Evolutionary conservation across 2,797 vertebrate genomes (phyloP).

Genomic region (Lacerta agilis): DNA sequence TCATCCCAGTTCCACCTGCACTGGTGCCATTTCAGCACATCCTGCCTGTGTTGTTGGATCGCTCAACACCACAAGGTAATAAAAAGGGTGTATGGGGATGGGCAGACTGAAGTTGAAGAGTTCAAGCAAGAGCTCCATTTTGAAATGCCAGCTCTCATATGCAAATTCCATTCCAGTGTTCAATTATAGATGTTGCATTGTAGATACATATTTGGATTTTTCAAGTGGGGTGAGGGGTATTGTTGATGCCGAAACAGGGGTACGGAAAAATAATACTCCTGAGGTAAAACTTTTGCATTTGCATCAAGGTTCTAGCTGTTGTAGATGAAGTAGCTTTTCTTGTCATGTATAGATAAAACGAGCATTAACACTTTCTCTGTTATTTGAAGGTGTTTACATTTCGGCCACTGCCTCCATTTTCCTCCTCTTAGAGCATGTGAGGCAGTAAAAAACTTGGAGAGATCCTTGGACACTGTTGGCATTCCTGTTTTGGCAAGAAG

Average conservation of each 20-base stretch:
- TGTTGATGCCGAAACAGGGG: not conserved
- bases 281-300: not conserved
- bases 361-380: conserved; percentile 39
- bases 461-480: conserved; percentile 38
- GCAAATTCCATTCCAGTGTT: not conserved
- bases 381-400: conserved; percentile 73
- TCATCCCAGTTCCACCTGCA: conserved; percentile 20
- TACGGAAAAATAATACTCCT: not conserved
- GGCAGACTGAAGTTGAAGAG: not conserved
- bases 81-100: not conserved
- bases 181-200: not conserved
- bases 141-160: not conserved
- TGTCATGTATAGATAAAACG: conserved; percentile 6
- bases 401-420: conserved; percentile 43
- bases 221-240: not conserved
- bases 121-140: not conserved
- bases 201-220: not conserved
- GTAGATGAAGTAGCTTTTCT: not conserved
- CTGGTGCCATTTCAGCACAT: conserved; percentile 27
- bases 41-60: conserved; percentile 6
- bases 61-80: conserved; percentile 63
- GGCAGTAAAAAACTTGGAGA: conserved; percentile 24
- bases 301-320: conserved; percentile 8
- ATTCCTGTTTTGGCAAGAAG: conserved; percentile 83
- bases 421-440: conserved; percentile 45